A percentile compares a stretch with the other conserved stretches of the same genome.
These are phyloP conservation scores for Dasyornis broadbenti DNA, from an alignment of 2,113 vertebrate species.

Conservation along the genomic window DNA sequence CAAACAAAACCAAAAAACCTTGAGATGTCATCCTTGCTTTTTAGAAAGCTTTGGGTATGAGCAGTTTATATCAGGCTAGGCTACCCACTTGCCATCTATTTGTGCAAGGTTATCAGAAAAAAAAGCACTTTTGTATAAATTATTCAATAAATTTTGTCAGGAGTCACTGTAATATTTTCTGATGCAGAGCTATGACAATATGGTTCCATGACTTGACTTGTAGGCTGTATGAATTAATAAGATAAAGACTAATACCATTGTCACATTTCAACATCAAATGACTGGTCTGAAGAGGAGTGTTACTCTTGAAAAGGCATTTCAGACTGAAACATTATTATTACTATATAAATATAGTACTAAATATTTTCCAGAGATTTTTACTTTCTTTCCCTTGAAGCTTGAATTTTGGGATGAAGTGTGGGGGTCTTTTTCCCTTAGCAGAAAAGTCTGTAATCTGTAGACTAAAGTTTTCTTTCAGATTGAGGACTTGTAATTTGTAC, in stretches of 20 bases:
- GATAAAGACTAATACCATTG: neutral
- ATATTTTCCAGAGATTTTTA: neutral
- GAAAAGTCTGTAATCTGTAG: neutral
- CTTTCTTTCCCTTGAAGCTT: neutral
- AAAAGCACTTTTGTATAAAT: neutral
- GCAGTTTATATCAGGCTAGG: neutral
- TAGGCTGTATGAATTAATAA: neutral
- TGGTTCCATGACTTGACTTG: neutral
- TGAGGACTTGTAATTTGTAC: neutral
- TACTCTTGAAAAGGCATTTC: neutral
- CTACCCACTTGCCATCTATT: neutral
- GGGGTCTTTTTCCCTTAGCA: rapidly evolving
- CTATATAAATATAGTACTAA: neutral
- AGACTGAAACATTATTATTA: neutral
- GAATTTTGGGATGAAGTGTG: neutral
- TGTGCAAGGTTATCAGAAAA: neutral
- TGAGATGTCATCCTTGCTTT: neutral
- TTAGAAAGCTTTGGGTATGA: neutral
- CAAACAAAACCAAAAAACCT: neutral
- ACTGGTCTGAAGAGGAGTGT: conserved; percentile 10
- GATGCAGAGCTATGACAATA: neutral
- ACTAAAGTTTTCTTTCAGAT: neutral
- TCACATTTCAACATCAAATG: neutral
- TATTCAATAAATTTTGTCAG: neutral
- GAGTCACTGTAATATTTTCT: neutral